Evolutionary conservation across 2,888 invertebrate species (phyloP).

Genomic region (Xestia sexstrigata): DNA sequence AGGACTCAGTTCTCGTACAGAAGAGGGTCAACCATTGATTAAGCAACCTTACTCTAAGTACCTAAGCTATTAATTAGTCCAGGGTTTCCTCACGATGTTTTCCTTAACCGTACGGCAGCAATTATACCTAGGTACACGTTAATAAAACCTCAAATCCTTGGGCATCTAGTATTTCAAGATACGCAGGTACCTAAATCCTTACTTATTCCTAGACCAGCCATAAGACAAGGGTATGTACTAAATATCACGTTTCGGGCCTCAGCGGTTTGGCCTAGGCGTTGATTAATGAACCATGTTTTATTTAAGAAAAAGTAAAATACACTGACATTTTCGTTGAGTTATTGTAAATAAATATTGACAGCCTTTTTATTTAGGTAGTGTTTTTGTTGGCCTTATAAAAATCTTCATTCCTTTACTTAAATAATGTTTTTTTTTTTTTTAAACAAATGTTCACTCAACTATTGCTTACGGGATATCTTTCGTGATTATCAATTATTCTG

Average conservation of each 20-base stretch:
- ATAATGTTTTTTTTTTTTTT: too few species aligned
- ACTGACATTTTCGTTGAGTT: neutral
- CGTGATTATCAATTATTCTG: too few species aligned
- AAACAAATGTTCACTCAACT: too few species aligned
- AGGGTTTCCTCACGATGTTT: slow-evolving; percentile 14
- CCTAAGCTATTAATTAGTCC: neutral
- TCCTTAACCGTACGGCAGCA: neutral
- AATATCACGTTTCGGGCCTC: slow-evolving; percentile 62
- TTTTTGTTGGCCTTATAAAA: neutral
- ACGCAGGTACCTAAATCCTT: slow-evolving; percentile 27
- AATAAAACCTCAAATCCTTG: slow-evolving; percentile 27
- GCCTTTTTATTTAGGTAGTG: neutral
- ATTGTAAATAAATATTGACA: neutral
- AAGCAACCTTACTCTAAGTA: neutral
- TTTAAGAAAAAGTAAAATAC: slow-evolving; percentile 46
- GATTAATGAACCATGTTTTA: slow-evolving; percentile 63
- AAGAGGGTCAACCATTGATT: neutral
- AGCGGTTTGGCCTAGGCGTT: slow-evolving; percentile 55
- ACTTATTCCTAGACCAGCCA: slow-evolving; percentile 37
- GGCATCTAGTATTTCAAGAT: slow-evolving; percentile 48
- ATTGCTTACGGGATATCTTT: too few species aligned
- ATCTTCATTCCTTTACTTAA: neutral
- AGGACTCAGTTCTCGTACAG: neutral
- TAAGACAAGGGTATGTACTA: slow-evolving; percentile 61
- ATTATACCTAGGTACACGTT: slow-evolving; percentile 10